Conservation (phyloP, 2,113 vertebrate species). For the Dendropsophus ebraccatus region DNA sequence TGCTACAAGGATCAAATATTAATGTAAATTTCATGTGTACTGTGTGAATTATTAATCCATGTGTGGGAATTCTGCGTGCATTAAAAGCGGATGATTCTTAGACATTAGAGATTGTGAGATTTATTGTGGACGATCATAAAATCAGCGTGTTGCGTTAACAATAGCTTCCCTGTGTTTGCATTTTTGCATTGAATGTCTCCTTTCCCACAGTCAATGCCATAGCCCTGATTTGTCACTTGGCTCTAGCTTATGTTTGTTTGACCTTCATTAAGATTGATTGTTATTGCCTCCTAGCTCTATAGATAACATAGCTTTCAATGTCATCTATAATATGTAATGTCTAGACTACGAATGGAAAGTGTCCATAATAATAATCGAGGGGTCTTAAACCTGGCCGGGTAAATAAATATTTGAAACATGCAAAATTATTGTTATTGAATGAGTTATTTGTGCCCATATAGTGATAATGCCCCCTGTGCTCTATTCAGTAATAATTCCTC, state of each 20-base stretch:
- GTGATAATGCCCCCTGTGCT: too few relatives aligned
- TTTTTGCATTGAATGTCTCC: too few relatives aligned
- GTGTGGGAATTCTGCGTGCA: not conserved
- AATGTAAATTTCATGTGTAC: slow-evolving; percentile 7
- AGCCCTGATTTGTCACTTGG: slow-evolving; percentile 29
- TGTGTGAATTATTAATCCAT: not conserved
- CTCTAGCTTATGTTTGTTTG: slow-evolving; percentile 24
- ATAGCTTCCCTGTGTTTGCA: not conserved
- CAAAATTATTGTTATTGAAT: too few relatives aligned
- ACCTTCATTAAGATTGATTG: slow-evolving; percentile 46
- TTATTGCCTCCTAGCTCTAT: slow-evolving; percentile 14
- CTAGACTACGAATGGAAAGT: not conserved
- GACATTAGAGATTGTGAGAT: slow-evolving; percentile 1
- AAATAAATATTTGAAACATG: too few relatives aligned
- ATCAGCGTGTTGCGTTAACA: not conserved
- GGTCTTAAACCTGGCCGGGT: too few relatives aligned
- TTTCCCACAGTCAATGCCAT: slow-evolving; percentile 42
- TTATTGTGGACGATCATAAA: not conserved
- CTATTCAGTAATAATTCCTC: too few relatives aligned
- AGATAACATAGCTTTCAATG: slow-evolving; percentile 44
- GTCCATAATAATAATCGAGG: not conserved
- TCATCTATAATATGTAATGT: slow-evolving; percentile 19
- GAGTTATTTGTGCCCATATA: too few relatives aligned
- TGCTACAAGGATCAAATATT: not conserved
- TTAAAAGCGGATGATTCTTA: not conserved